Evolutionary conservation across 2,113 vertebrate genomes (phyloP).

Genomic region (Acinonyx jubatus): DNA sequence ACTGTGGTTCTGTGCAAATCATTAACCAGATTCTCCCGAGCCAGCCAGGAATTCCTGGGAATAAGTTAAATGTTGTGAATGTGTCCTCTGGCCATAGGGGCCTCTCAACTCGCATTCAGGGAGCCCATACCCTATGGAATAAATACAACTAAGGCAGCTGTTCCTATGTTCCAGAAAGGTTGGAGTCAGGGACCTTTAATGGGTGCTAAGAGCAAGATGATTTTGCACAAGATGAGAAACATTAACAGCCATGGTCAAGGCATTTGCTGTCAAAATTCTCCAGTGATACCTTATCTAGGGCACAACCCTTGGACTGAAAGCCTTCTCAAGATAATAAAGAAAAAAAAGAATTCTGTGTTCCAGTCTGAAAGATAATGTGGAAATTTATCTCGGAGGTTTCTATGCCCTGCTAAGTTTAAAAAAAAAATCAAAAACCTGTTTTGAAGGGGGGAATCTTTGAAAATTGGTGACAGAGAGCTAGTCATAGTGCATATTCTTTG

Average conservation of each 20-base stretch:
- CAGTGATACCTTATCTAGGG: neutral
- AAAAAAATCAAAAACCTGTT: neutral
- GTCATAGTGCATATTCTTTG: neutral
- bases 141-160: neutral
- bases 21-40: neutral
- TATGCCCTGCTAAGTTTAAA: neutral
- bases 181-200: neutral
- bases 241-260: neutral
- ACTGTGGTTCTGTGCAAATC: neutral
- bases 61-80: neutral
- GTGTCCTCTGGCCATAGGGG: neutral
- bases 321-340: neutral
- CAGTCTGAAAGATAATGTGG: neutral
- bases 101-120: neutral
- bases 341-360: neutral
- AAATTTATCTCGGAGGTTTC: neutral
- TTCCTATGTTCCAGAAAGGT: neutral
- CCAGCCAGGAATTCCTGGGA: neutral
- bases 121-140: neutral
- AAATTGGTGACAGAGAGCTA: neutral
- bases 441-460: neutral
- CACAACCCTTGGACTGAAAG: neutral
- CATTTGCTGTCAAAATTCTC: neutral
- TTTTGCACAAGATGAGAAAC: neutral
- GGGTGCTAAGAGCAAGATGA: neutral